Base-by-base conservation (phyloP, 2,113 vertebrate genomes). In the Carassius auratus region DNA sequence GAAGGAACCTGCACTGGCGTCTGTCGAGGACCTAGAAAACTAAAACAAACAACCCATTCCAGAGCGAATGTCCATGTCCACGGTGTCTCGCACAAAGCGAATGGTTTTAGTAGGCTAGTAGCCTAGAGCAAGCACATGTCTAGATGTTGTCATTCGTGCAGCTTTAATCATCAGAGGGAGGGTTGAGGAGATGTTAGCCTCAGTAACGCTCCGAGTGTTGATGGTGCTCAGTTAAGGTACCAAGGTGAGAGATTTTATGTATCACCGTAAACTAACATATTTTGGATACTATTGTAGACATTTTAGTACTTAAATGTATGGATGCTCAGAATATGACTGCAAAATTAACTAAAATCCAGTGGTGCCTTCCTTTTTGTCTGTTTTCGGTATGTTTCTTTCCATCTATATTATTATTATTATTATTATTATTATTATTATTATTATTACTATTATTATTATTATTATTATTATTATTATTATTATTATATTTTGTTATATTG, bases 131-230 rank as follows among this genome's bases (percentile, higher is more conserved):
- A 86, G 81, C 81, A 66, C 84, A 83, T 79, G 87, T 74, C 64
- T 33, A 73, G 7, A 33, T 88, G 86, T 87, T 66, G 83, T 87
- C 71, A 81, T 76, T 73, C 59, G 33, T 76, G 86, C 26, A 50
- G 59, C 73, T 68, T 33, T 57, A 38, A 48, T 38, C 36, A 23
- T 55, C 57, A 26, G 26, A 61, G 57, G 50, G 57, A 50, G 48
- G 81, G 33, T 14, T 64, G n/a, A 64, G 36, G 36, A 38, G 76
- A 52, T 76, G 77, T 73, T 45, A 38, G 21, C 21, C 50, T 59
- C 45, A 79, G 42, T 30, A 14, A 81, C 38, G 77, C 78, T 38
- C 57, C 3, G 19, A 38, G 76, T 36, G 73, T 4, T 50, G 45
- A 26, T 12, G 57, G 23, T 66, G 78, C 42, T 66, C 21, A 23